Base-by-base conservation (phyloP, 2,113 vertebrate species). In the Paedocypris sp. region DNA sequence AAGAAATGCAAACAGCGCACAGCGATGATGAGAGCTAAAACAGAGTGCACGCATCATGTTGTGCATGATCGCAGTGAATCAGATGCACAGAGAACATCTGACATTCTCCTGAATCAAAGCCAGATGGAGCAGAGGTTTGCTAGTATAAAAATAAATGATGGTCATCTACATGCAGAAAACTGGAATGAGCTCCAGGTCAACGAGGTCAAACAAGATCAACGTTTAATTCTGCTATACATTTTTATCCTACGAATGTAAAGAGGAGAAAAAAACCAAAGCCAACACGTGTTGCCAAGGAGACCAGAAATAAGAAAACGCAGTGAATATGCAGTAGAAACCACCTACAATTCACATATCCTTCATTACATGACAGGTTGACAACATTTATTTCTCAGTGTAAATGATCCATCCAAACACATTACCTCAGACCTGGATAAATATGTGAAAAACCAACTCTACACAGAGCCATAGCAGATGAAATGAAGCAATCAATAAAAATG, bases 371-470 rank as follows among this genome's bases (percentile, higher is more conserved):
- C 26, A 2, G 39, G 63, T 65, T 71, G 74, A 73, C 71, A 59
- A 48, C 56, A 71, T 62, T 63, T 67, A 72, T 67, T 72, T 69
- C 62, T 73, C 73, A 70, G 54, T 31, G 22, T 66, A 73, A 77
- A 76, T 72, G 69, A 69, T 59, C 61, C 48, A 73, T 74, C 67
- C 13, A 32, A 60, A 63, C 29, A n/a, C 50, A 74, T 75, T 72
- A 76, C 33, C 16, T 19, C 48, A 48, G 28, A n/a, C 61, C 42
- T 45, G 47, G 22, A 51, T 69, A 60, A 70, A 76, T 71, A 66
- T 39, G 15, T 60, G 19, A 63, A 59, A 56, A 64, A 66, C 63
- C 19, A 11, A 6, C 51, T 61, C 38, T 45, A 41, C 59, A 18
- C 38, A 6, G 46, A 20, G 33, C 20, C 3, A 7, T 4, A 26